Evolutionary conservation across 2,888 invertebrate species (phyloP).

Genomic region (Elmis aenea): DNA sequence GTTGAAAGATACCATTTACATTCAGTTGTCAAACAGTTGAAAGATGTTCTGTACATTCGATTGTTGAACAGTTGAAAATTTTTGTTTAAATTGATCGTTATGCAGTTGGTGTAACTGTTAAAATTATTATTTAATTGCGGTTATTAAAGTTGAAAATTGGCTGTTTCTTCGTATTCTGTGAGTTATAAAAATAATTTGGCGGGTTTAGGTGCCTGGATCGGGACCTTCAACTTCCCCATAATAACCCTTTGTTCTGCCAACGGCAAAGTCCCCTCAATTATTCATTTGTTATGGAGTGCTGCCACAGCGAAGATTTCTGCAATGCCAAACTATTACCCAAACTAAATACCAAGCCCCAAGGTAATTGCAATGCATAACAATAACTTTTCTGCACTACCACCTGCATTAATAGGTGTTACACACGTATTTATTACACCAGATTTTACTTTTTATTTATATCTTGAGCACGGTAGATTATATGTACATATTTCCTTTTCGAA

Average conservation of each 20-base stretch:
- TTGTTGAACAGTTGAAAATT: too few relatives aligned
- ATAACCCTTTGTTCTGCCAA: constrained; percentile 79
- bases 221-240: constrained; percentile 68
- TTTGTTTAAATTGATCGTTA: too few relatives aligned
- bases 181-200: constrained; percentile 54
- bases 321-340: constrained; percentile 66
- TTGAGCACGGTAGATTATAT: background rate
- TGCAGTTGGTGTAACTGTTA: too few relatives aligned
- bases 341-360: constrained; percentile 62
- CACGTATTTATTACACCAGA: too few relatives aligned
- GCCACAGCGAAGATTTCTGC: constrained; percentile 70
- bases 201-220: constrained; percentile 68
- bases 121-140: too few relatives aligned
- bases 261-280: constrained; percentile 69
- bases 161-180: too few relatives aligned
- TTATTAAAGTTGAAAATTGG: too few relatives aligned
- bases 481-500: constrained; percentile 2
- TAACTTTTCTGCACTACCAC: background rate
- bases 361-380: constrained; percentile 47
- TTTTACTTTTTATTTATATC: too few relatives aligned
- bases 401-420: too few relatives aligned
- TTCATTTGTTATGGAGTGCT: constrained; percentile 76
- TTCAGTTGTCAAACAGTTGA: too few relatives aligned
- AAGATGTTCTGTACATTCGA: too few relatives aligned
- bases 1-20: too few relatives aligned